Evolutionary conservation across 1,140 invertebrate species (phyloP).

Genomic region (Drosophila auraria): DNA sequence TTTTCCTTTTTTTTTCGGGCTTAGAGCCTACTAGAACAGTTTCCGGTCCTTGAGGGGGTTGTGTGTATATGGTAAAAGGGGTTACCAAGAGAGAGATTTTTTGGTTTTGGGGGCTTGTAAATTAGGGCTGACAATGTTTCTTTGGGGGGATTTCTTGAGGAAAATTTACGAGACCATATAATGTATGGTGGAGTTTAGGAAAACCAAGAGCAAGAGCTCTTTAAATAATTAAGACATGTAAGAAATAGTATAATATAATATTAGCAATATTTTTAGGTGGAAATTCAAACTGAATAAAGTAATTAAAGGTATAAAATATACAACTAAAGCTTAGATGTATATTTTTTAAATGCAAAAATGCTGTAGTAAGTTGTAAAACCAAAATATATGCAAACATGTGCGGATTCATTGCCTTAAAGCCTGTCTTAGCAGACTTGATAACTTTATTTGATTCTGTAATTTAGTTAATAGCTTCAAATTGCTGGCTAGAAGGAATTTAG

Average conservation of each 20-base stretch:
- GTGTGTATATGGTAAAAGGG: slow-evolving; percentile 23
- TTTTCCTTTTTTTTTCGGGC: slow-evolving; percentile 26
- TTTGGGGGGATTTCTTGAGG: neutral
- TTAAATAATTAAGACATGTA: neutral
- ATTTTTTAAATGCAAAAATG: neutral
- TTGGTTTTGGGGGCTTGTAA: slow-evolving; percentile 22
- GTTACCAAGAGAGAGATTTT: slow-evolving; percentile 2
- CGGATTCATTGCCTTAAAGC: neutral
- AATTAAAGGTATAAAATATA: neutral
- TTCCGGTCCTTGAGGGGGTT: slow-evolving; percentile 35
- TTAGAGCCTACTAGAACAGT: slow-evolving; percentile 28
- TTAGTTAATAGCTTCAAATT: slow-evolving; percentile 18
- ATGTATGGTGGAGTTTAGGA: too few species aligned
- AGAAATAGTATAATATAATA: neutral
- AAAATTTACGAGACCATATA: slow-evolving; percentile 10
- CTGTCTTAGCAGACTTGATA: neutral
- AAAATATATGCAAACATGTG: slow-evolving; percentile 2
- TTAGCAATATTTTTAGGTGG: neutral
- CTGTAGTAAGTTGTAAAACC: neutral
- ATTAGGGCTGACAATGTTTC: slow-evolving; percentile 6
- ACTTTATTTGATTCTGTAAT: slow-evolving; percentile 13
- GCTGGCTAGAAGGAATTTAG: neutral
- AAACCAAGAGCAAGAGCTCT: neutral
- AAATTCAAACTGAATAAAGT: neutral
- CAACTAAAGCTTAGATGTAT: neutral